Conservation (phyloP, 2,113 vertebrate species). For the Tychaedon coryphoeus region DNA sequence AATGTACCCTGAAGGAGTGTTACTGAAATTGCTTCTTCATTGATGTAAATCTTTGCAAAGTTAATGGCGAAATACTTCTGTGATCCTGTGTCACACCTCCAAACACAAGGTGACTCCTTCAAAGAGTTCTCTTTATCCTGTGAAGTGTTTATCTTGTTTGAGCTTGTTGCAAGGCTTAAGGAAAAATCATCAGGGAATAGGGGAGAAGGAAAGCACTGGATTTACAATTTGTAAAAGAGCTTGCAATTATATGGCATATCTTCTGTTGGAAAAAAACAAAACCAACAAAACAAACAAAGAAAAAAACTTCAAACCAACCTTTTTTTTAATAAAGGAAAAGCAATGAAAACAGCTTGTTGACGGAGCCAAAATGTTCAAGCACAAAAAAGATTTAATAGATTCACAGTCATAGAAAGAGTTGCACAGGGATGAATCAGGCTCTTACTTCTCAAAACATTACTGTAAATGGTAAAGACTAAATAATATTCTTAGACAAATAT, state of each 20-base stretch:
- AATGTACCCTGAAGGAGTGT: neutral
- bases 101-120: neutral
- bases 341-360: neutral
- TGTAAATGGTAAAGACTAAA: conserved; percentile 62
- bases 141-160: conserved; percentile 1
- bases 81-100: conserved; percentile 26
- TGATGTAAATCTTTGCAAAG: neutral
- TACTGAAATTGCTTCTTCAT: neutral
- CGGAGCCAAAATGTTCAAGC: neutral
- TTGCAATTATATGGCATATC: neutral
- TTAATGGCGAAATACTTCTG: conserved; percentile 17
- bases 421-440: conserved; percentile 5
- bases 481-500: conserved; percentile 22
- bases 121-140: neutral
- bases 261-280: neutral
- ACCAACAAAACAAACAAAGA: neutral
- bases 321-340: neutral
- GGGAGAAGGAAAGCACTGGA: neutral
- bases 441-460: conserved; percentile 51
- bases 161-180: neutral
- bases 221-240: neutral
- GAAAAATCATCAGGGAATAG: neutral
- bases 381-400: neutral
- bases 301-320: fast-evolving
- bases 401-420: neutral